Percentiles rank a stretch among this genome's conserved stretches.
Evolutionary conservation across 2,888 invertebrate species (phyloP).

Genomic region (Nemoura dubitans): DNA sequence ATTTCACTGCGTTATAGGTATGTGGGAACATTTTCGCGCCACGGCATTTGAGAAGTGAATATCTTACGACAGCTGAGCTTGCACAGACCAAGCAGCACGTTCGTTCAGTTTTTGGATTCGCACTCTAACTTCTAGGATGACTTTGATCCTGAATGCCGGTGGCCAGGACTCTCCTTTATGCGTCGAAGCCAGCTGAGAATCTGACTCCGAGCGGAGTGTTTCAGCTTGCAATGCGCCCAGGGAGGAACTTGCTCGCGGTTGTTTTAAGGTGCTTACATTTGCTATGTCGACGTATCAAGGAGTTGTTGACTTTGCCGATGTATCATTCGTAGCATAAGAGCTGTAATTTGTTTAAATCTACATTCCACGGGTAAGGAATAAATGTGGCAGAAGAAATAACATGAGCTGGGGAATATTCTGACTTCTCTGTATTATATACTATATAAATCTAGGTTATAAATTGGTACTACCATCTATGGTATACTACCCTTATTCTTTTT

Average conservation of each 20-base stretch:
- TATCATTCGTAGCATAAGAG: neutral
- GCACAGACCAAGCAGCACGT: too few relatives aligned
- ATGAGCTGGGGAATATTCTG: neutral
- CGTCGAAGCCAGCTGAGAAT: neutral
- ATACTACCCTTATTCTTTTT: neutral
- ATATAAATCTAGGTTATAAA: neutral
- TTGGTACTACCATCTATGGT: too few relatives aligned
- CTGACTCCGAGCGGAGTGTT: neutral
- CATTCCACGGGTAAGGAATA: neutral
- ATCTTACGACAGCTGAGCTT: too few relatives aligned
- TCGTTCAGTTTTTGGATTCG: too few relatives aligned
- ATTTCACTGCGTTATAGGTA: too few relatives aligned
- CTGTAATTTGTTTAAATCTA: conserved; percentile 5
- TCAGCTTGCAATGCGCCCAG: too few relatives aligned
- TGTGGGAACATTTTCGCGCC: too few relatives aligned
- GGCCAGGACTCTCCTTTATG: too few relatives aligned
- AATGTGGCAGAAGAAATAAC: conserved; percentile 3
- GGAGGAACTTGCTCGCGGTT: neutral
- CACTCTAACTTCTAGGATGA: too few relatives aligned
- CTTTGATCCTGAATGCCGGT: too few relatives aligned
- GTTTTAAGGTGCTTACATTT: neutral
- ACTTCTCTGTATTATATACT: too few relatives aligned
- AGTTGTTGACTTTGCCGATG: neutral
- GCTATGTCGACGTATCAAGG: neutral
- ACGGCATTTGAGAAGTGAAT: too few relatives aligned